Conservation (phyloP, 1,140 invertebrate species). For the Megathymus violae region DNA sequence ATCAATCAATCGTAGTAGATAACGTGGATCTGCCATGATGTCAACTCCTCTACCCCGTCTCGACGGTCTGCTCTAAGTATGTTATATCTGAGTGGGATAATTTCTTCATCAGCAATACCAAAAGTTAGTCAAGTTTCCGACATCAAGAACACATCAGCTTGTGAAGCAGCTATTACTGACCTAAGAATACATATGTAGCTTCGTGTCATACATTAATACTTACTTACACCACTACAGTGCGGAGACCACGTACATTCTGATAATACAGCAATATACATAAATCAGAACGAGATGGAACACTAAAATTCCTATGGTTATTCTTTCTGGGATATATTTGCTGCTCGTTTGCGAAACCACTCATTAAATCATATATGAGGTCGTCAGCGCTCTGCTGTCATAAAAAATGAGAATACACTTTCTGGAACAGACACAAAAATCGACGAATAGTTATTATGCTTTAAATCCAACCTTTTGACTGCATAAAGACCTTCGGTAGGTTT, state of each 20-base stretch:
- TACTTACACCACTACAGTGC: too few species aligned
- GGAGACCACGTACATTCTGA: constrained; percentile 10
- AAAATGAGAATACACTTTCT: constrained; percentile 3
- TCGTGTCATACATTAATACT: too few species aligned
- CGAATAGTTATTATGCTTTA: constrained; percentile 8
- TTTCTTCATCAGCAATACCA: background rate
- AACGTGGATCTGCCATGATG: background rate
- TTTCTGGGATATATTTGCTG: background rate
- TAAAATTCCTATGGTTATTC: background rate
- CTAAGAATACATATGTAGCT: too few species aligned
- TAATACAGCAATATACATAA: background rate
- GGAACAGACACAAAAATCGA: constrained; percentile 9
- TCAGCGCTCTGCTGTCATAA: background rate
- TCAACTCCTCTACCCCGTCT: constrained; percentile 2
- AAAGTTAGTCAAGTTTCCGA: constrained; percentile 7
- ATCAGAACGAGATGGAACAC: background rate
- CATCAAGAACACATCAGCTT: constrained; percentile 1
- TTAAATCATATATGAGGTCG: constrained; percentile 3
- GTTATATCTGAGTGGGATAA: background rate
- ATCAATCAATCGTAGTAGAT: background rate
- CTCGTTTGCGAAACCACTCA: constrained; percentile 6
- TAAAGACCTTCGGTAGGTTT: background rate
- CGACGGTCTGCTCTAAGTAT: constrained; percentile 9
- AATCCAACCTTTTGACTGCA: background rate
- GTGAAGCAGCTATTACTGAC: background rate